Percentiles rank a stretch among this genome's conserved stretches.
Conservation (phyloP, 2,888 invertebrate genomes). For the Choreutis nemorana region DNA sequence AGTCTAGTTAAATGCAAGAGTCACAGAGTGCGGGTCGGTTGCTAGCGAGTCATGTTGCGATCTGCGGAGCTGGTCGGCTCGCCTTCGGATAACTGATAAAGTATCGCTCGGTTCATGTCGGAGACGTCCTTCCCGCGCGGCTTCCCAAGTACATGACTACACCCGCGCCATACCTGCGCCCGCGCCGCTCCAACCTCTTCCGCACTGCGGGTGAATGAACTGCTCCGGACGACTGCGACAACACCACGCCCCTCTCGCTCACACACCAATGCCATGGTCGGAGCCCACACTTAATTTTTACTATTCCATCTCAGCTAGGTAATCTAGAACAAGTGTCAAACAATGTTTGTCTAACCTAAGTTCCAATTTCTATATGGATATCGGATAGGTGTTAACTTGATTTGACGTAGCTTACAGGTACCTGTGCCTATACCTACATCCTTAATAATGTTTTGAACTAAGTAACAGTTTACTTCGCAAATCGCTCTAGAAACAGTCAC, state of each 20-base stretch:
- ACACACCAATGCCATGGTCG: slow-evolving; percentile 54
- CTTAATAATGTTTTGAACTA: too few relatives aligned
- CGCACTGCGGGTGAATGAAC: slow-evolving; percentile 63
- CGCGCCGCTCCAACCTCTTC: slow-evolving; percentile 51
- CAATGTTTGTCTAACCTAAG: too few relatives aligned
- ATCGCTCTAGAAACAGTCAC: too few relatives aligned
- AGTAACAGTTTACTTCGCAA: too few relatives aligned
- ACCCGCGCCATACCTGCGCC: slow-evolving; percentile 34
- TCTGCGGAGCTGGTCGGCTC: slow-evolving; percentile 47
- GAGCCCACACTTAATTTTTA: slow-evolving; percentile 38
- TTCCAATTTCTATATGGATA: too few relatives aligned
- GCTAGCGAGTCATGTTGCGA: slow-evolving; percentile 43
- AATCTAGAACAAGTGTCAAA: slow-evolving; percentile 34
- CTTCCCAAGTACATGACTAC: slow-evolving; percentile 37
- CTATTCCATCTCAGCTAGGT: slow-evolving; percentile 38
- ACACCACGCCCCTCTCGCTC: slow-evolving; percentile 16
- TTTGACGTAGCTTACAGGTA: too few relatives aligned
- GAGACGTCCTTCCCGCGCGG: slow-evolving; percentile 55
- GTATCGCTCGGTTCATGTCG: slow-evolving; percentile 55
- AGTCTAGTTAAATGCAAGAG: slow-evolving; percentile 54
- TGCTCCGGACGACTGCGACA: slow-evolving; percentile 43
- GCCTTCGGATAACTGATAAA: slow-evolving; percentile 62
- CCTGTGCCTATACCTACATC: too few relatives aligned
- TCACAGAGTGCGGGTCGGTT: slow-evolving; percentile 30
- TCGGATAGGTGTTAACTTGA: too few relatives aligned